These are phyloP conservation scores for Lanius ludovicianus DNA, from an alignment of 2,113 vertebrate species.

Conservation along the genomic window DNA sequence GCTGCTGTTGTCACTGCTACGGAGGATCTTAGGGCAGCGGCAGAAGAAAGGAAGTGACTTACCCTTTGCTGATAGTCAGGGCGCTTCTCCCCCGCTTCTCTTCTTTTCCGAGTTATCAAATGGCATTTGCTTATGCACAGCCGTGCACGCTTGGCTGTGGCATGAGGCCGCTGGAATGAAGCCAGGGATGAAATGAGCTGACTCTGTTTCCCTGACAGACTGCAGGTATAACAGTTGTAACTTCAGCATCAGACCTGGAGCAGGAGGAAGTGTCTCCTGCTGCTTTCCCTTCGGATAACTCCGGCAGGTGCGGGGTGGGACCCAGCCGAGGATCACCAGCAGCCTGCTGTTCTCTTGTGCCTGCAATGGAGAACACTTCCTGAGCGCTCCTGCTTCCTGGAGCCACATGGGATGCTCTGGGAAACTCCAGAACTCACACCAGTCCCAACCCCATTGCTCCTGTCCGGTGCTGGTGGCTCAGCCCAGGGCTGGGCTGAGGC, in stretches of 20 bases:
- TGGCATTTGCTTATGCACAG: background rate
- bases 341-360: background rate
- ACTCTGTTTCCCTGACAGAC: background rate
- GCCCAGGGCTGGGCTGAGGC: background rate
- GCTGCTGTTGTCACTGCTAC: conserved; percentile 72
- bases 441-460: fast-evolving
- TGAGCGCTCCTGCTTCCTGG: background rate
- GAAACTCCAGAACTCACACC: background rate
- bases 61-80: conserved; percentile 1
- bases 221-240: background rate
- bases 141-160: background rate
- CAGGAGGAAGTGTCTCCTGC: fast-evolving
- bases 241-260: background rate
- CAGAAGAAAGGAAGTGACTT: conserved; percentile 40
- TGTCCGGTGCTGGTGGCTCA: background rate
- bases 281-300: background rate
- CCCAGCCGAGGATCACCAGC: background rate
- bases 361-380: fast-evolving
- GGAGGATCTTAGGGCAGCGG: background rate
- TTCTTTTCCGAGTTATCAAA: background rate
- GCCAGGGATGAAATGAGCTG: background rate
- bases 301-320: background rate
- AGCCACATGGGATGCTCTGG: background rate
- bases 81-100: background rate
- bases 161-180: background rate